phyloP scores from a whole-genome alignment of 2,797 vertebrate genomes.

The Sebastes diploproa region DNA sequence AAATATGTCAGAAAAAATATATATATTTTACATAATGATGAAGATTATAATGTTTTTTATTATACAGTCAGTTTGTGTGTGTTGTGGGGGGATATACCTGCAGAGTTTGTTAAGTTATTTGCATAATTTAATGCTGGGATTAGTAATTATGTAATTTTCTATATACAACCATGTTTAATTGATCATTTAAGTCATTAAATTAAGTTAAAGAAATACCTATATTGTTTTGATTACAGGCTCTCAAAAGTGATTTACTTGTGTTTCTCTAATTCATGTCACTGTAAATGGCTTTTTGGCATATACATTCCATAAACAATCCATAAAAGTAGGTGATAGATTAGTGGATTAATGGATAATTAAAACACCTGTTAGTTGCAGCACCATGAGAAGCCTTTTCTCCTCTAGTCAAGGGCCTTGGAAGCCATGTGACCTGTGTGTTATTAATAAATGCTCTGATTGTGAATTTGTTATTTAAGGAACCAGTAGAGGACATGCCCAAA shows the following conservation, averaged over 20 bases:
- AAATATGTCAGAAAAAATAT: not conserved
- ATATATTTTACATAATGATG: not conserved
- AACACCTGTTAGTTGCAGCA: not conserved
- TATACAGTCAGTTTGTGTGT: not conserved
- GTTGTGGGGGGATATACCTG: not conserved
- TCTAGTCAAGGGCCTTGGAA: not conserved
- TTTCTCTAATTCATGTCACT: not conserved
- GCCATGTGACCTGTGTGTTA: constrained; percentile 4
- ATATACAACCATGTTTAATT: not conserved
- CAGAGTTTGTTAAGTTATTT: not conserved
- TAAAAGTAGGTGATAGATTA: not conserved
- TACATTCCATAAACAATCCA: not conserved
- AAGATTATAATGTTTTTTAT: not conserved
- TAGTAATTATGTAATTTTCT: not conserved
- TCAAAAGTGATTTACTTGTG: not conserved
- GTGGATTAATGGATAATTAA: not conserved
- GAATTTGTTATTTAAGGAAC: constrained; percentile 10
- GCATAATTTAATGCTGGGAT: not conserved
- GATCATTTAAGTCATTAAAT: not conserved
- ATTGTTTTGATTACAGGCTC: not conserved
- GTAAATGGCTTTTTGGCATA: not conserved
- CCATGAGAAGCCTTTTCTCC: not conserved
- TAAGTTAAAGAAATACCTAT: no score
- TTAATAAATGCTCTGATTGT: constrained; percentile 27
- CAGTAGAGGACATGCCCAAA: not conserved